Conservation (phyloP, 2,888 invertebrate genomes). For the Andrena fulva region DNA sequence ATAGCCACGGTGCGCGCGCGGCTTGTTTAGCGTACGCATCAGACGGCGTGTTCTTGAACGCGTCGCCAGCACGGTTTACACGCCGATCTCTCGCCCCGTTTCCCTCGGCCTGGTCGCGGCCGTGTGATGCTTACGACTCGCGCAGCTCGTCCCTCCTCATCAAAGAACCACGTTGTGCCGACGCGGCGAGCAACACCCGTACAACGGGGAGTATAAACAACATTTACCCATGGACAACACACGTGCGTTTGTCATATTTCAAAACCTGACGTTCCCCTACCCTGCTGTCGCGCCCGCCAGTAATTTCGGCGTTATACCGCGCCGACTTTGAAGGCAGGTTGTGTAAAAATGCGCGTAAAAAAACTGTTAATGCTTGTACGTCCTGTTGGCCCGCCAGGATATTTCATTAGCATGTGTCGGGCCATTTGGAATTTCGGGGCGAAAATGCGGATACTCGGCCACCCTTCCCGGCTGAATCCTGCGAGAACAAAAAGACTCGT, state of each 20-base stretch:
- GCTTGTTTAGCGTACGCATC: constrained; percentile 17
- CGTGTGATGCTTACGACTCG: constrained; percentile 57
- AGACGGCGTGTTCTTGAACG: constrained; percentile 31
- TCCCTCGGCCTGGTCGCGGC: constrained; percentile 28
- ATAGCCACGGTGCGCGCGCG: too few species aligned
- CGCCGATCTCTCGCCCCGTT: constrained; percentile 40
- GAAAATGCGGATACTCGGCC: constrained; percentile 34
- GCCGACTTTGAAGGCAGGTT: constrained; percentile 67
- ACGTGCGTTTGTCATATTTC: constrained; percentile 75
- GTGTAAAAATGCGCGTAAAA: constrained; percentile 64
- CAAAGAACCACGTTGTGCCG: constrained; percentile 76
- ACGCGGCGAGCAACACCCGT: constrained; percentile 65
- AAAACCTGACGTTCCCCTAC: constrained; percentile 58
- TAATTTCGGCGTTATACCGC: constrained; percentile 64
- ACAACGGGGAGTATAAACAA: constrained; percentile 71
- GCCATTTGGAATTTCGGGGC: constrained; percentile 53
- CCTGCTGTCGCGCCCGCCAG: constrained; percentile 52
- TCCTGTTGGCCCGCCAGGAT: constrained; percentile 40
- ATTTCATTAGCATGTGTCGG: constrained; percentile 57
- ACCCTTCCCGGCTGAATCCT: neutral
- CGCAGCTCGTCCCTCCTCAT: constrained; percentile 77
- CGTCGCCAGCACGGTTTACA: constrained; percentile 32
- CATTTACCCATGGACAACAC: constrained; percentile 73
- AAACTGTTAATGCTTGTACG: constrained; percentile 64
- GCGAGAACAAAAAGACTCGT: neutral